Percentiles rank a stretch among this genome's conserved stretches.
These are phyloP conservation scores for Thamnophis elegans DNA, from an alignment of 2,797 vertebrate genomes.

Conservation along the genomic window DNA sequence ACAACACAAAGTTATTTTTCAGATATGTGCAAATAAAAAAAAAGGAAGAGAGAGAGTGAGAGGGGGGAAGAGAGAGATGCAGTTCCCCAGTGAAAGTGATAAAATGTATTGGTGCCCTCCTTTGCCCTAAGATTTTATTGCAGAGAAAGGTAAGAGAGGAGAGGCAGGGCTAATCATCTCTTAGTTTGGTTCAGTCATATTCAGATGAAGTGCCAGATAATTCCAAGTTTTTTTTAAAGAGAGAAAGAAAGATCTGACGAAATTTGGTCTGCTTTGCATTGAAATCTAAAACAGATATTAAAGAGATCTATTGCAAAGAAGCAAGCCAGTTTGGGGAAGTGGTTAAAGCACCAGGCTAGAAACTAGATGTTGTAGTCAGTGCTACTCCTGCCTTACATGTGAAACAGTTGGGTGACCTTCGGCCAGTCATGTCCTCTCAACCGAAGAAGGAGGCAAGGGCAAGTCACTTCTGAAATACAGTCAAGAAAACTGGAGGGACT, in stretches of 20 bases:
- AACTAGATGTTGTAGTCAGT: background rate
- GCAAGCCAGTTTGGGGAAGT: background rate
- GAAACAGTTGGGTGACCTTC: background rate
- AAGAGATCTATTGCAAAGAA: background rate
- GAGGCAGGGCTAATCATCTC: background rate
- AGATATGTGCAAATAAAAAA: background rate
- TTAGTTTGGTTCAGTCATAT: background rate
- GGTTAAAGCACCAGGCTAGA: background rate
- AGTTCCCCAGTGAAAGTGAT: background rate
- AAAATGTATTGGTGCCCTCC: background rate
- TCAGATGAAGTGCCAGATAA: background rate
- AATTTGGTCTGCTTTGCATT: background rate
- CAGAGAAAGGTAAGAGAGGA: background rate
- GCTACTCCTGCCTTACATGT: background rate
- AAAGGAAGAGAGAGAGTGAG: too few relatives aligned
- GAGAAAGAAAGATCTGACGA: background rate
- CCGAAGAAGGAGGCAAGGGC: background rate
- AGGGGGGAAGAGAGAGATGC: background rate
- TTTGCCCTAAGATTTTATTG: background rate
- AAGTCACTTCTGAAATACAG: background rate
- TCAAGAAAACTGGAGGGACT: background rate
- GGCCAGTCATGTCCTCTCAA: background rate
- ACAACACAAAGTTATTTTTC: background rate
- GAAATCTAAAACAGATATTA: background rate
- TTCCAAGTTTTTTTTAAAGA: background rate